Base-by-base conservation (phyloP, 1,140 invertebrate genomes). In the Drosophila persimilis region DNA sequence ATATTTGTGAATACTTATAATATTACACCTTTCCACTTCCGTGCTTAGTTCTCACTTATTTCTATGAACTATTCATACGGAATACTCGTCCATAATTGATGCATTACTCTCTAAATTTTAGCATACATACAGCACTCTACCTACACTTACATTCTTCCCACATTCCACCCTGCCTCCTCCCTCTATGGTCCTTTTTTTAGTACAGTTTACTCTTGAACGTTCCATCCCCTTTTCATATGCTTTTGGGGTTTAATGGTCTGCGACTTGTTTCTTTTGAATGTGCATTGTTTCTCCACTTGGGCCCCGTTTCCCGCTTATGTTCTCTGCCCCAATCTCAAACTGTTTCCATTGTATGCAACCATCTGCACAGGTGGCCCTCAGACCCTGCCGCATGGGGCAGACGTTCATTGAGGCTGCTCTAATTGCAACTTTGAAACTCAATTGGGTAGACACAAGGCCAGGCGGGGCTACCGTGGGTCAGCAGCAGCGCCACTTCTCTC, bases 341-440 rank as follows among this genome's bases (percentile, higher is more conserved):
- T 86, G 80, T 85, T 81, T 85, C 77, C 73, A 85, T 86, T 85
- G 80, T 85, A 22, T 45, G 52, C 46, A 29, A 35, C 62, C 65
- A 57, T 44, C 63, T 13, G 35, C 35, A 39, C 63, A 69, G 35
- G 52, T 66, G 64, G 64, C 45, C 66, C 52, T 8, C 3, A 22
- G 24, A 7, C 7, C 6, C 58, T 29, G 22, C 41, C 65, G 48
- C 64, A 62, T 54, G 72, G 80, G 66, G 57, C 73, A 72, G 63
- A 31, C 63, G 73, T 60, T 46, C 80, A 77, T 64, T 85, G 77
- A 80, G 73, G 64, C 83, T 69, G 83, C 81, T 86, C 81, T 86
- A 86, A 86, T 86, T 86, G 81, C 81, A 86, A 86, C 81, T 86
- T 88, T 88, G 81, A 86, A 86, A 86, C 81, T 86, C 81, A 86